Percentiles rank a stretch among this genome's conserved stretches.
Evolutionary conservation across 2,888 invertebrate genomes (phyloP).

Genomic region (Synergus gifuensis): DNA sequence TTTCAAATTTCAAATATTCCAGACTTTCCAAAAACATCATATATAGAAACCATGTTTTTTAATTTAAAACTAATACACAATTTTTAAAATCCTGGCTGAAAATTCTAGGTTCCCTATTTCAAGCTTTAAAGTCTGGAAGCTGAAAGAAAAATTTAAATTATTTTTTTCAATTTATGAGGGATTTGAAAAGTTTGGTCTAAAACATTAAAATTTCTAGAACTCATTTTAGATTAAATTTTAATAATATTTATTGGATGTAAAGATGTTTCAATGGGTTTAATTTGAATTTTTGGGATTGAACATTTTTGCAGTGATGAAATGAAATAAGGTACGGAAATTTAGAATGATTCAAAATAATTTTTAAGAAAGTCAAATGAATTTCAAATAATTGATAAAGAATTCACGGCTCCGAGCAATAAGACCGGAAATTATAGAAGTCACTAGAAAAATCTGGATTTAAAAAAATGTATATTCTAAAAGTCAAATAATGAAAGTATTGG

Average conservation of each 20-base stretch:
- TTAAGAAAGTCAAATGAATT: too few relatives aligned
- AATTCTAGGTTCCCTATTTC: too few relatives aligned
- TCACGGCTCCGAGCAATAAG: too few relatives aligned
- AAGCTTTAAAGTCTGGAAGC: too few relatives aligned
- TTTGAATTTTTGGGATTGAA: not conserved
- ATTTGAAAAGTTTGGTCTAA: not conserved
- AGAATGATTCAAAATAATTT: too few relatives aligned
- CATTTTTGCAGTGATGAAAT: not conserved
- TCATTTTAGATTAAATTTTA: not conserved
- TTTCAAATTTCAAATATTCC: not conserved
- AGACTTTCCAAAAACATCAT: not conserved
- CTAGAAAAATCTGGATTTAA: not conserved
- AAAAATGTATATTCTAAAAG: not conserved
- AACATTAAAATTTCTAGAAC: not conserved
- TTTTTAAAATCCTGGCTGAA: too few relatives aligned
- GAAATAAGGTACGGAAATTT: not conserved
- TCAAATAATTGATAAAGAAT: too few relatives aligned
- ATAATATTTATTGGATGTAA: not conserved
- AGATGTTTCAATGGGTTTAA: not conserved
- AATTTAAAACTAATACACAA: too few relatives aligned
- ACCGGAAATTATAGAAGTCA: not conserved
- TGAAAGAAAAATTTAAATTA: too few relatives aligned
- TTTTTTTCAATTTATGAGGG: not conserved
- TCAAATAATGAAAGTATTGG: not conserved
- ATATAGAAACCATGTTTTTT: too few relatives aligned